Conservation (phyloP, 2,797 vertebrate species). For the Catostomus latipinnis region DNA sequence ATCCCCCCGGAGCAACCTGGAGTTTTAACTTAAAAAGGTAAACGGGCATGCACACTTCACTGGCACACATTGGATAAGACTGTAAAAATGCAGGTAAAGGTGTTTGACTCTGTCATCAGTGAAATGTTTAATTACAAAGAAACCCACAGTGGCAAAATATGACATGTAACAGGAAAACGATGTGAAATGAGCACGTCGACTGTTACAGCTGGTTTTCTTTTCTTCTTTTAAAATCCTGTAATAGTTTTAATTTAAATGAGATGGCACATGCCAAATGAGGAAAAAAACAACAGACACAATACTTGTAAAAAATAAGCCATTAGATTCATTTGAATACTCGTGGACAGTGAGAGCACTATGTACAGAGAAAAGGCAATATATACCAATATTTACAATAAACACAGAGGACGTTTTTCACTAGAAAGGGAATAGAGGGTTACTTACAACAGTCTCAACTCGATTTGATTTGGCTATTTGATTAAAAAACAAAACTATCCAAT, state of each 20-base stretch:
- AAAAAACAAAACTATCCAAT: not conserved
- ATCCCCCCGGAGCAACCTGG: too few species aligned
- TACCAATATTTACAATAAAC: conserved; percentile 82
- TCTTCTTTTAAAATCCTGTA: conserved; percentile 64
- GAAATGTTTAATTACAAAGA: conserved; percentile 87
- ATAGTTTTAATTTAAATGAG: conserved; percentile 77
- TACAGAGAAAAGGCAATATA: conserved; percentile 83
- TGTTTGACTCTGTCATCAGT: conserved; percentile 73
- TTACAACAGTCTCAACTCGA: conserved; percentile 53
- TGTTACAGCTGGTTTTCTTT: conserved; percentile 56
- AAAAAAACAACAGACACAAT: conserved; percentile 65
- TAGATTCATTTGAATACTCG: conserved; percentile 85
- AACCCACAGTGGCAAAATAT: conserved; percentile 83
- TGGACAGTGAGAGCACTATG: conserved; percentile 80
- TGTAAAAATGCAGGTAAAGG: too few species aligned
- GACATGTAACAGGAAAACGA: conserved; percentile 73
- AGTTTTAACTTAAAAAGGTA: too few species aligned
- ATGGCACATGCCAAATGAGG: conserved; percentile 67
- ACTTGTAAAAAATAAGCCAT: conserved; percentile 90
- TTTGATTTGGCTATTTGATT: not conserved
- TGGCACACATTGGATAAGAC: too few species aligned
- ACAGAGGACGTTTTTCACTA: conserved; percentile 74
- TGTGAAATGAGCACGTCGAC: conserved; percentile 68
- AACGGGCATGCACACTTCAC: too few species aligned
- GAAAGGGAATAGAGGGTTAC: conserved; percentile 66